Evolutionary conservation across 2,888 invertebrate species (phyloP).

Genomic region (Plebejus argus): DNA sequence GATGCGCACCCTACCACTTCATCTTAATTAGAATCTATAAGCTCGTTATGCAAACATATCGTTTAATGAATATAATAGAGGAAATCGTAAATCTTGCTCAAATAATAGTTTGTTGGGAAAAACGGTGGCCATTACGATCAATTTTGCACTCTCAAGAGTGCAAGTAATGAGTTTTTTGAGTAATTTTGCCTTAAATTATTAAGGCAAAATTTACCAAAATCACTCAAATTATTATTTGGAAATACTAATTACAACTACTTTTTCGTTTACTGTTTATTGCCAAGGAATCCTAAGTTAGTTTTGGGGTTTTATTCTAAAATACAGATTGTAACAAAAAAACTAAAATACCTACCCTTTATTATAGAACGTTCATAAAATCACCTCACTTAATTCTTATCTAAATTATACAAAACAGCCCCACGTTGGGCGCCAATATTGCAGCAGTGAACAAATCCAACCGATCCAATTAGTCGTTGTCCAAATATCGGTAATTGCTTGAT

Average conservation of each 20-base stretch:
- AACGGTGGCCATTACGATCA: background rate
- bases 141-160: too few species aligned
- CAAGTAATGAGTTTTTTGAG: too few species aligned
- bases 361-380: background rate
- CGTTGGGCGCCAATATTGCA: conserved; percentile 51
- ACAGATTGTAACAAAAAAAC: too few species aligned
- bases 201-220: too few species aligned
- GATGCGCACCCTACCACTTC: too few species aligned
- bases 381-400: background rate
- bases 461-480: conserved; percentile 66
- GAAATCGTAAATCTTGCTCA: conserved; percentile 5
- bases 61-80: background rate
- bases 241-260: too few species aligned
- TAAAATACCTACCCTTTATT: background rate
- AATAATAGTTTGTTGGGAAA: conserved; percentile 2
- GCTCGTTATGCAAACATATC: conserved; percentile 15
- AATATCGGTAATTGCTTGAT: conserved; percentile 67
- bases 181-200: too few species aligned
- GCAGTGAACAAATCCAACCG: conserved; percentile 50
- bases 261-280: too few species aligned
- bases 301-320: too few species aligned
- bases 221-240: too few species aligned
- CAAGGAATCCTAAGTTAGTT: too few species aligned
- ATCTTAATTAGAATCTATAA: conserved; percentile 15
- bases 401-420: conserved; percentile 39